phyloP scores from a whole-genome alignment of 2,113 vertebrate genomes.

The Heliornis fulica region DNA sequence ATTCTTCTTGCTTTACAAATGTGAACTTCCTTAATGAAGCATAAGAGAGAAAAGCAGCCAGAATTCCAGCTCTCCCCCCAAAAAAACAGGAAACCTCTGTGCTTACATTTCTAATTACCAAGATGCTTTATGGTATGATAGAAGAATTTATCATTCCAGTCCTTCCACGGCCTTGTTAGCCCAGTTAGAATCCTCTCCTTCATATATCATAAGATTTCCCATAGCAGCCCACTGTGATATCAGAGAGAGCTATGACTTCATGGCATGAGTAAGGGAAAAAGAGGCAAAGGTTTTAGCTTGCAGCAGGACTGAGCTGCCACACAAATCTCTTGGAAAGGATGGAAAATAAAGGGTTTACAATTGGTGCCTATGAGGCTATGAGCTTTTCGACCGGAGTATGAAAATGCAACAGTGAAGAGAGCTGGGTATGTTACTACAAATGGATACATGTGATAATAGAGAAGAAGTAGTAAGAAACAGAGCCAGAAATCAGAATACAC shows the following conservation, averaged over 20 bases:
- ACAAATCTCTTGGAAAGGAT: conserved; percentile 40
- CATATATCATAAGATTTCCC: conserved; percentile 30
- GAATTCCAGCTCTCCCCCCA: conserved; percentile 26
- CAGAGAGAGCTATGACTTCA: conserved; percentile 67
- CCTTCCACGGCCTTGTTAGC: conserved; percentile 47
- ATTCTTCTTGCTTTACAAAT: conserved; percentile 51
- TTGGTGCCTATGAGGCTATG: not conserved
- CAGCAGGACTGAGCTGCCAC: conserved; percentile 20
- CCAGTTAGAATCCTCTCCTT: conserved; percentile 52
- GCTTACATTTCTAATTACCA: conserved; percentile 47
- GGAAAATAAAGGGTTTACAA: conserved; percentile 1
- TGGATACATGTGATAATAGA: conserved; percentile 20
- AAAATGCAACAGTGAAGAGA: conserved; percentile 53
- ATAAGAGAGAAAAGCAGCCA: conserved; percentile 31
- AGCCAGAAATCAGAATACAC: conserved; percentile 34
- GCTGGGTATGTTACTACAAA: conserved; percentile 37
- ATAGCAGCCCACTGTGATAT: conserved; percentile 52
- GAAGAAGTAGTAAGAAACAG: conserved; percentile 34
- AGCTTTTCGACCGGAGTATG: conserved; percentile 36
- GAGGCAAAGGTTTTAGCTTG: conserved; percentile 38
- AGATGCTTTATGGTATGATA: conserved; percentile 42
- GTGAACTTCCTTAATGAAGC: conserved; percentile 58
- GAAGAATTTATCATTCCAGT: conserved; percentile 6
- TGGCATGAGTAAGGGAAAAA: conserved; percentile 56
- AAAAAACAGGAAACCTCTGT: conserved; percentile 13